These are phyloP conservation scores for Thunnus albacares DNA, from an alignment of 2,797 vertebrate species.

Conservation along the genomic window DNA sequence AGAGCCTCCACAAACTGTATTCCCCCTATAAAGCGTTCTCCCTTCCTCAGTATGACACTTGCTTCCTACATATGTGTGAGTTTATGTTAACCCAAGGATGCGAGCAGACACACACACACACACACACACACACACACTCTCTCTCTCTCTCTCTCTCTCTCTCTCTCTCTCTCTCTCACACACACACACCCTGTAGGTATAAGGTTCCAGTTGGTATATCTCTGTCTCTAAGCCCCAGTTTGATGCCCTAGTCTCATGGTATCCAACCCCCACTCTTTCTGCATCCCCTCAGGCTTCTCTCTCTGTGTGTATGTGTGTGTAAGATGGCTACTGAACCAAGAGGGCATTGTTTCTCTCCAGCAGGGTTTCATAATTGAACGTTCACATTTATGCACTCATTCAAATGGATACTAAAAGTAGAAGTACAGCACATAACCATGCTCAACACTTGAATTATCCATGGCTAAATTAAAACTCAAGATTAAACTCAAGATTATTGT, in stretches of 20 bases:
- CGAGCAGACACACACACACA: constrained; percentile 45
- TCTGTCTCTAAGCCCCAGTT: constrained; percentile 83
- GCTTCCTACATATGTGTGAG: constrained; percentile 79
- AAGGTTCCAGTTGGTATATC: constrained; percentile 85
- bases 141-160: constrained; percentile 20
- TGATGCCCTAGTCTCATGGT: constrained; percentile 84
- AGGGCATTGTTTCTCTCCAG: constrained; percentile 86
- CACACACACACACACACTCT: constrained; percentile 46
- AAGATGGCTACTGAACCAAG: constrained; percentile 84
- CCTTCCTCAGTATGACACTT: constrained; percentile 75
- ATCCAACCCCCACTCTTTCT: constrained; percentile 84
- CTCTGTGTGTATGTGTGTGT: constrained; percentile 60
- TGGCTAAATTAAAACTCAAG: constrained; percentile 40
- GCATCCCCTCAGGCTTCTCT: constrained; percentile 75
- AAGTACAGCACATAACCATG: constrained; percentile 47
- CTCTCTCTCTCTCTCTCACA: constrained; percentile 29
- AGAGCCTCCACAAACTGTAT: constrained; percentile 59
- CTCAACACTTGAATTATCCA: constrained; percentile 50
- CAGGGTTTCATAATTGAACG: constrained; percentile 80
- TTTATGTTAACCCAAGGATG: constrained; percentile 76
- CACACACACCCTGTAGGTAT: constrained; percentile 77
- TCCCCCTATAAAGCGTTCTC: constrained; percentile 65
- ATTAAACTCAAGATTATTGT: constrained; percentile 44
- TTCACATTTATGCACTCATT: constrained; percentile 76
- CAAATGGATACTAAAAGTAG: constrained; percentile 71